Evolutionary conservation across 2,113 vertebrate genomes (phyloP).

Genomic region (Bubo blakistoni): DNA sequence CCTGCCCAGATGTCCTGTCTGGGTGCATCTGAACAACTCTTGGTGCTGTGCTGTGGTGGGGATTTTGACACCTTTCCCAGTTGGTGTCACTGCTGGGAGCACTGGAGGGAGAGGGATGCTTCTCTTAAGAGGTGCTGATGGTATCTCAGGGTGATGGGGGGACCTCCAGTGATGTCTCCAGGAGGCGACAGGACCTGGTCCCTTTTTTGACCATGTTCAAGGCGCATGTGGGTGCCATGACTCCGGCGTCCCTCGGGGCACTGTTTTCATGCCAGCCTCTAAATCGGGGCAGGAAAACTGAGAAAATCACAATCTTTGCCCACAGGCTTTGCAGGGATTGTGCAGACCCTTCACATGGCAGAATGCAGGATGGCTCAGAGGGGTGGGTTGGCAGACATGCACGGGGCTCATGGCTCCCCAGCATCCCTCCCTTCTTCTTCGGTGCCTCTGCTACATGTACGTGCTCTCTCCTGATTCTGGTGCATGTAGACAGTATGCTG

Average conservation of each 20-base stretch:
- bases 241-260: accelerated
- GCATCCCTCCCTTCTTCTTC: background rate
- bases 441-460: accelerated
- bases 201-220: background rate
- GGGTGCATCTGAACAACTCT: background rate
- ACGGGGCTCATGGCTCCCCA: background rate
- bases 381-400: background rate
- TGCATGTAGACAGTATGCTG: background rate
- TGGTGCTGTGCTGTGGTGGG: background rate
- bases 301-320: background rate
- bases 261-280: background rate
- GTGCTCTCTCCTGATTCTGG: background rate
- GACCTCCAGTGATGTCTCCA: background rate
- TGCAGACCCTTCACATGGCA: background rate
- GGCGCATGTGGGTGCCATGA: accelerated
- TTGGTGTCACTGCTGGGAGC: background rate
- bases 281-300: background rate
- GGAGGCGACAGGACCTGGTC: background rate
- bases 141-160: background rate
- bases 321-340: background rate
- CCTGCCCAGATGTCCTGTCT: background rate
- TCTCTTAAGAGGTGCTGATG: background rate
- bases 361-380: accelerated
- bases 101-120: background rate
- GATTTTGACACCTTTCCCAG: background rate